Conservation (phyloP, 2,888 invertebrate genomes). For the Macrosoma leucophasiata region DNA sequence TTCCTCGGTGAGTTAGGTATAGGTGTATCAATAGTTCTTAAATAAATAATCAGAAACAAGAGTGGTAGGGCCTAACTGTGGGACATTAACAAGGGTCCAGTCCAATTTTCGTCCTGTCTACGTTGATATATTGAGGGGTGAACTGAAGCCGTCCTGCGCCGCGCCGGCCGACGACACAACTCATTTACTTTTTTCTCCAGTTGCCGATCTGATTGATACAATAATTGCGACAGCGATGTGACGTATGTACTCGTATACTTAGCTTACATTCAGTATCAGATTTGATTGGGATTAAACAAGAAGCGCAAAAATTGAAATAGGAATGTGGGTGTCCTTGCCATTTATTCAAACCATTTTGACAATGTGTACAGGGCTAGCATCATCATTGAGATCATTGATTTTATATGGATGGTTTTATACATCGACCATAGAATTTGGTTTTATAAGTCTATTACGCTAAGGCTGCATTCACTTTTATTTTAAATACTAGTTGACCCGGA, state of each 20-base stretch:
- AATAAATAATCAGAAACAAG: slow-evolving; percentile 67
- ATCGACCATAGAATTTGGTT: too few species aligned
- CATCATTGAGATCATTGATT: too few species aligned
- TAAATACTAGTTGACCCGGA: too few species aligned
- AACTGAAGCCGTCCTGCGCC: slow-evolving; percentile 41
- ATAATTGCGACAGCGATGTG: too few species aligned
- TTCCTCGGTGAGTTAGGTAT: slow-evolving; percentile 18
- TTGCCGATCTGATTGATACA: slow-evolving; percentile 35
- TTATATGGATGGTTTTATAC: too few species aligned
- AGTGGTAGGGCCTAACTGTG: slow-evolving; percentile 64
- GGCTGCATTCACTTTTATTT: too few species aligned
- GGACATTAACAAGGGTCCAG: slow-evolving; percentile 73
- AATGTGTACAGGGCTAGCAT: too few species aligned
- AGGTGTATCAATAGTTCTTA: slow-evolving; percentile 62
- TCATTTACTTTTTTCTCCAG: slow-evolving; percentile 53
- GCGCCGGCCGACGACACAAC: slow-evolving; percentile 45
- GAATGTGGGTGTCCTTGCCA: too few species aligned
- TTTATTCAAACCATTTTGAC: too few species aligned
- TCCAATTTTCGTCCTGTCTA: slow-evolving; percentile 74
- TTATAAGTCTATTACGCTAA: too few species aligned
- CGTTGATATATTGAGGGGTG: slow-evolving; percentile 71
- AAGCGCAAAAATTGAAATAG: background rate
- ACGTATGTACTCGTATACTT: too few species aligned
- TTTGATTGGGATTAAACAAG: background rate
- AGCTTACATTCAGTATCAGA: background rate